These are phyloP conservation scores for Telenomus remus DNA, from an alignment of 1,140 invertebrate species.

Conservation along the genomic window DNA sequence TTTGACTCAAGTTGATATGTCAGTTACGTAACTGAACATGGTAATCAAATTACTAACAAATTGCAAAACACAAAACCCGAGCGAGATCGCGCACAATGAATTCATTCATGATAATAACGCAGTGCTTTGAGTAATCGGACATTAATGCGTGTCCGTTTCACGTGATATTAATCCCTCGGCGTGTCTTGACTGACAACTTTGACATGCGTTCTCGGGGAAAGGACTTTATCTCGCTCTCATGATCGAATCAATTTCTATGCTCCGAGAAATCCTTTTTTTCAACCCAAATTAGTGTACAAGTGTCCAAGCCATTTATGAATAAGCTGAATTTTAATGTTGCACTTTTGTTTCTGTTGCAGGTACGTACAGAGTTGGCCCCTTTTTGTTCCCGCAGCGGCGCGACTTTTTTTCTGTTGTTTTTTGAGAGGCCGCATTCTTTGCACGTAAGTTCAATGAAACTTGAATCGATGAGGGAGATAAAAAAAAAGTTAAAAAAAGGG, in stretches of 20 bases:
- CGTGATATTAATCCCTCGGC: slow-evolving; percentile 56
- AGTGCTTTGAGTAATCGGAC: slow-evolving; percentile 58
- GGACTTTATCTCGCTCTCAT: slow-evolving; percentile 59
- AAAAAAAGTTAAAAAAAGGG: slow-evolving; percentile 5
- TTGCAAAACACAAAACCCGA: slow-evolving; percentile 54
- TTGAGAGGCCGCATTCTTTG: slow-evolving; percentile 39
- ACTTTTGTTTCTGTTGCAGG: slow-evolving; percentile 51
- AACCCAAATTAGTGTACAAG: slow-evolving; percentile 53
- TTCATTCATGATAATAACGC: slow-evolving; percentile 58
- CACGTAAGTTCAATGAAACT: slow-evolving; percentile 52
- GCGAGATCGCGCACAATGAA: slow-evolving; percentile 57
- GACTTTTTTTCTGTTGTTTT: slow-evolving; percentile 28
- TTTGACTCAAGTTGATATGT: no score
- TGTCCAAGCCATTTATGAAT: slow-evolving; percentile 49
- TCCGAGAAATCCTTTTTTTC: slow-evolving; percentile 56
- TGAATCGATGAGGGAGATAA: slow-evolving; percentile 18
- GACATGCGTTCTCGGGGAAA: slow-evolving; percentile 52
- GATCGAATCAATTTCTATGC: slow-evolving; percentile 61
- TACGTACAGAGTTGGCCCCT: slow-evolving; percentile 45
- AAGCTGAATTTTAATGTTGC: slow-evolving; percentile 55
- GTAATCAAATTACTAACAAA: slow-evolving; percentile 57
- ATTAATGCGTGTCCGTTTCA: slow-evolving; percentile 58
- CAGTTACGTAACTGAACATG: no score
- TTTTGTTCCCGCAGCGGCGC: no score
- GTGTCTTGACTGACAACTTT: slow-evolving; percentile 54